phyloP scores from a whole-genome alignment of 2,797 vertebrate species.

The Phoeniculus purpureus region DNA sequence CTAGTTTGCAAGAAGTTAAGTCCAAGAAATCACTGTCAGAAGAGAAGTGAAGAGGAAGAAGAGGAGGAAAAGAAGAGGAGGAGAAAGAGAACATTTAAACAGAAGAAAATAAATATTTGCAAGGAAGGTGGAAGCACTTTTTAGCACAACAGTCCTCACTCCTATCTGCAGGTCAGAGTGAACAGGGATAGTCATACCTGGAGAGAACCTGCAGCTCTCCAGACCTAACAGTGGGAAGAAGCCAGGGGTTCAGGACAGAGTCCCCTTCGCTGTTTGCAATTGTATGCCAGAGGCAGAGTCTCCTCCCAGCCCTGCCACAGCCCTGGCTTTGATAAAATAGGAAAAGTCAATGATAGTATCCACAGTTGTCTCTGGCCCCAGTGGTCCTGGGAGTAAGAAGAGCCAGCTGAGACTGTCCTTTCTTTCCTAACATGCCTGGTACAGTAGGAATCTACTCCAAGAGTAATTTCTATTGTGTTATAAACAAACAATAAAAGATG shows the following conservation, averaged over 20 bases:
- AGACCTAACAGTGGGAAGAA: neutral
- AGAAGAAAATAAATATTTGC: neutral
- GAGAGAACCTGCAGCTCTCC: neutral
- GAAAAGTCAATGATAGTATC: neutral
- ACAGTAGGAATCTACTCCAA: accelerated
- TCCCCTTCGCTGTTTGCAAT: neutral
- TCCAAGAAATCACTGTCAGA: neutral
- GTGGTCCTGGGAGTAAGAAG: neutral
- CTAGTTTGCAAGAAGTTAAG: neutral
- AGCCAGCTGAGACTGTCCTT: neutral
- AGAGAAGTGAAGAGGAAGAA: neutral
- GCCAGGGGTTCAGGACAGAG: neutral
- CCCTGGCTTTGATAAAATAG: neutral
- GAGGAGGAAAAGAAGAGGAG: neutral
- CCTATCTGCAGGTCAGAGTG: neutral
- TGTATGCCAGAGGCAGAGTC: neutral
- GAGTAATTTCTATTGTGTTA: neutral
- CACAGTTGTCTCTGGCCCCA: neutral
- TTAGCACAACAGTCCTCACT: neutral
- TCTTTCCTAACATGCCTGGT: neutral
- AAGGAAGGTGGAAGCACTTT: neutral
- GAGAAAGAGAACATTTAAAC: neutral
- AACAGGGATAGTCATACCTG: neutral
- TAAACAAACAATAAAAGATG: neutral
- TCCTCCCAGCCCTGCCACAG: neutral